Conservation (phyloP, 2,888 invertebrate species). For the Chrysomela aeneicollis region DNA sequence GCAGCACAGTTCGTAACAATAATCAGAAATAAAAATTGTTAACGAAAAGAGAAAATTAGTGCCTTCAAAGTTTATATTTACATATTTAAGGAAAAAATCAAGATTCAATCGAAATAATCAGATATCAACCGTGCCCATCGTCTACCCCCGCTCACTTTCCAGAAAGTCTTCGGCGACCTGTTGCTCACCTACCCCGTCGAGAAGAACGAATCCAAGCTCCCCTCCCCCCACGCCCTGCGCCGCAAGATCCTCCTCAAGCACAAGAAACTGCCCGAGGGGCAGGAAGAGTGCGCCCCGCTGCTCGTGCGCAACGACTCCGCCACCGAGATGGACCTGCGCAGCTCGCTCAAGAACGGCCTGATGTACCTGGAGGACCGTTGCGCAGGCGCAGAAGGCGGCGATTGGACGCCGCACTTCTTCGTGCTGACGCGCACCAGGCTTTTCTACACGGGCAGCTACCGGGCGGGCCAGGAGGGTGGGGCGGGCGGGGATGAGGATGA, state of each 20-base stretch:
- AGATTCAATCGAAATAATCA: no score
- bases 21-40: no score
- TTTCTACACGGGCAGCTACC: slow-evolving; percentile 79
- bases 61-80: no score
- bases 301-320: slow-evolving; percentile 65
- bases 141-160: slow-evolving; percentile 26
- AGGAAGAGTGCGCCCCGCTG: slow-evolving; percentile 74
- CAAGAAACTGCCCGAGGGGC: slow-evolving; percentile 91
- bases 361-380: slow-evolving; percentile 90
- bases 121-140: no score
- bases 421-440: slow-evolving; percentile 88
- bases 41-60: no score
- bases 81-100: no score
- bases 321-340: slow-evolving; percentile 79
- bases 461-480: slow-evolving; percentile 51
- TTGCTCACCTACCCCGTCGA: slow-evolving; percentile 80
- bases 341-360: slow-evolving; percentile 88
- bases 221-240: slow-evolving; percentile 83
- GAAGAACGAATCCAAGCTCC: slow-evolving; percentile 79
- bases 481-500: slow-evolving; percentile 59
- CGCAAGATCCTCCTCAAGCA: slow-evolving; percentile 86
- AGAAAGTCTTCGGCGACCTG: slow-evolving; percentile 87
- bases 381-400: slow-evolving; percentile 82
- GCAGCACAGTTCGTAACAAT: no score
- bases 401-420: slow-evolving; percentile 94